Percentiles rank a stretch among this genome's conserved stretches.
These are phyloP conservation scores for Ophioninae sp. DNA, from an alignment of 2,888 invertebrate genomes.

Conservation along the genomic window DNA sequence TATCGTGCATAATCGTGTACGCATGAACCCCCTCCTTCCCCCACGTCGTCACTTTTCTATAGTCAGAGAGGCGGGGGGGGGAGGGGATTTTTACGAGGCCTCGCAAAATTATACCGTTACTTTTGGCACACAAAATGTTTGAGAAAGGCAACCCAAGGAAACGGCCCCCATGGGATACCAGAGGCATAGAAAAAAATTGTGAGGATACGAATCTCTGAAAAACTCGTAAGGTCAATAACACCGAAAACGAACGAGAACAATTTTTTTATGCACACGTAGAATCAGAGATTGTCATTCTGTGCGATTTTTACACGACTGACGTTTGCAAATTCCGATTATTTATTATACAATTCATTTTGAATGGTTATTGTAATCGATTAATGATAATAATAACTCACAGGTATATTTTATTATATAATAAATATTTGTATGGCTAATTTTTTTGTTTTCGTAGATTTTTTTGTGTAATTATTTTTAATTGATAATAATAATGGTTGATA, in stretches of 20 bases:
- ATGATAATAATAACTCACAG: too few relatives aligned
- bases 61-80: background rate
- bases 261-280: background rate
- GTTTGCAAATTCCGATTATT: background rate
- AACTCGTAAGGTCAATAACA: background rate
- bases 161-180: background rate
- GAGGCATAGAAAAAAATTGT: slow-evolving; percentile 1
- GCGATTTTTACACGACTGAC: background rate
- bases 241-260: background rate
- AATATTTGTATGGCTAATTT: too few relatives aligned
- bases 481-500: too few relatives aligned
- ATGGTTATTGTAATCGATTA: too few relatives aligned
- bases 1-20: slow-evolving; percentile 51
- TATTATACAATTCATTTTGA: too few relatives aligned
- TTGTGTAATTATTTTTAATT: too few relatives aligned
- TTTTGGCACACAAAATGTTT: slow-evolving; percentile 20
- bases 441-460: too few relatives aligned
- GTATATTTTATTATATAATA: too few relatives aligned
- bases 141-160: slow-evolving; percentile 8
- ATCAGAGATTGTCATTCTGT: background rate
- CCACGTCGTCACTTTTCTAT: slow-evolving; percentile 14
- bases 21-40: background rate
- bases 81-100: slow-evolving; percentile 33
- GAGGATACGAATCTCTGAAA: background rate
- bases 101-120: slow-evolving; percentile 41